Conservation (phyloP, 2,888 invertebrate species). For the Caenorhabditis uteleia region DNA sequence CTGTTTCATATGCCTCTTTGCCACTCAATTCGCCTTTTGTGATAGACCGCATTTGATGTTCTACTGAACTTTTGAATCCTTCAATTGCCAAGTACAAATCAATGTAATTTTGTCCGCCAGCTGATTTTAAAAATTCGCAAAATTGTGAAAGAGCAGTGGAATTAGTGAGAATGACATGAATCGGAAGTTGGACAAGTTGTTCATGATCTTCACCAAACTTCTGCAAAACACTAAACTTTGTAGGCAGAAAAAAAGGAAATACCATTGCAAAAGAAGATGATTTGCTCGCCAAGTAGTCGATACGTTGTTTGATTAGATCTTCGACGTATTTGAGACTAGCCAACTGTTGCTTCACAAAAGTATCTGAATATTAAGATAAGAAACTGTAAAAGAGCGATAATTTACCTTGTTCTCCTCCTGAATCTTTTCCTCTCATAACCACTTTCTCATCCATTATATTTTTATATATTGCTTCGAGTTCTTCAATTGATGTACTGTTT, state of each 20-base stretch:
- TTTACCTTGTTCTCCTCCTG: conserved; percentile 80
- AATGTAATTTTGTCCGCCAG: conserved; percentile 79
- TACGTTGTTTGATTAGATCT: conserved; percentile 66
- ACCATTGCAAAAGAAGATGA: neutral
- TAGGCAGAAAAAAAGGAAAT: conserved; percentile 8
- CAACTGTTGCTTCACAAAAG: conserved; percentile 83
- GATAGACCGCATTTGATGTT: conserved; percentile 75
- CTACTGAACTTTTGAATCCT: conserved; percentile 76
- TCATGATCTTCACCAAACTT: conserved; percentile 32
- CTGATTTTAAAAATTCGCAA: conserved; percentile 79
- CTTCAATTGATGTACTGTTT: conserved; percentile 81
- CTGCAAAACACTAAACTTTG: too few species aligned
- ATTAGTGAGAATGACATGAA: conserved; percentile 81
- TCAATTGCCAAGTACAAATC: conserved; percentile 83
- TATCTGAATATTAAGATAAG: conserved; percentile 72
- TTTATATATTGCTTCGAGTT: conserved; percentile 82
- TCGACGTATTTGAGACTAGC: conserved; percentile 82
- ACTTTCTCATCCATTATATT: conserved; percentile 83
- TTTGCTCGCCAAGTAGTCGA: neutral
- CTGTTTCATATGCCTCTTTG: conserved; percentile 69
- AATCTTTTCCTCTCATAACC: conserved; percentile 80
- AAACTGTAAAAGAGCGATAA: neutral
- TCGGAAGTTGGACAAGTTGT: conserved; percentile 72
- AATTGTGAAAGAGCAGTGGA: conserved; percentile 81
- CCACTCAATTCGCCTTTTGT: conserved; percentile 66